Base-by-base conservation (phyloP, 2,888 invertebrate species). In the Thymelicus lineola region DNA sequence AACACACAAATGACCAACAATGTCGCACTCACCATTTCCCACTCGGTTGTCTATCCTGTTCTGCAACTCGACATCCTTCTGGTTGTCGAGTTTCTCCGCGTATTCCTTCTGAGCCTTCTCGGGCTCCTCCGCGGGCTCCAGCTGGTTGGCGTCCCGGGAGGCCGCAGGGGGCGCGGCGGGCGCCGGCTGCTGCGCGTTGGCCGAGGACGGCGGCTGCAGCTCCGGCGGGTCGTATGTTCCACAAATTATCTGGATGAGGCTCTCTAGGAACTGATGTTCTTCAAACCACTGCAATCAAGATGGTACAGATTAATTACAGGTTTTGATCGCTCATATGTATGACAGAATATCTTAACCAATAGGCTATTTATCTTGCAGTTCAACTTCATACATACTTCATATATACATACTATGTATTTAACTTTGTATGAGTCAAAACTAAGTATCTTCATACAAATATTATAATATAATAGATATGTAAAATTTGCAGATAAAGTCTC, bases 181-280 rank as follows among this genome's bases (percentile, higher is more conserved):
- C 12, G 76, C 75, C 45, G 59, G 72, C 15, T 75, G 76, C 4
- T 76, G 75, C 28, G 60, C 17, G 72, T 64, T 42, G 46, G 46
- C 65, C 7, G 70, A 36, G 1, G 74, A 60, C 36, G 63, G 59
- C 38, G 72, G 69, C 35, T 73, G 66, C 45, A 78, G 72, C 73
- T 82, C 82, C 73, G 88, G 88, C 1, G 87, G 80, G 72, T 79
- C 85, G 75, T 89, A 91, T n/a, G 89, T 86, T 65, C 94, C 93
- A 78, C 94, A 94, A 69, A 95, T 90, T 78, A 95, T 94, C 79
- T 91, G 93, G 81, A 95, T 94, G 85, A 99, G 94, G 86, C 96
- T 96, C 91, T 97, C 97, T 76, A 99, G 96, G 82, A 98, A 95
- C 87, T 96, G 95, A 89, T 98, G 96, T 87, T 97, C 97, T 86